phyloP scores from a whole-genome alignment of 2,888 invertebrate species.

The Cordilura impudica region DNA sequence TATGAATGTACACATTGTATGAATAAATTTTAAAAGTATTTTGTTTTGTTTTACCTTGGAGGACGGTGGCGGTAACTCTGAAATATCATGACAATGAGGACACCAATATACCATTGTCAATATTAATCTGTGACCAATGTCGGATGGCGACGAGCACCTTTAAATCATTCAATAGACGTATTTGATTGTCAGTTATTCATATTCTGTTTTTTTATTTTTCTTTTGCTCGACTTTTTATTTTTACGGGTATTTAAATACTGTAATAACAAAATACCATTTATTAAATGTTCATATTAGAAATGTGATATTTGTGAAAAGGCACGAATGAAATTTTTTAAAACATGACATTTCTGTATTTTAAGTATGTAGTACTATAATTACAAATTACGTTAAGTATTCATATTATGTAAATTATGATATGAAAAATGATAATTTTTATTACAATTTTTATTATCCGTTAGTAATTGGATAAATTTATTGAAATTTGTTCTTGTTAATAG shows the following conservation, averaged over 20 bases:
- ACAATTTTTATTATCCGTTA: background rate
- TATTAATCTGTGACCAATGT: slow-evolving; percentile 49
- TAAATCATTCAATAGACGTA: slow-evolving; percentile 48
- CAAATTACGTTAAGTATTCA: too few species aligned
- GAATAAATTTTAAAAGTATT: slow-evolving; percentile 3
- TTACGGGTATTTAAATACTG: slow-evolving; percentile 16
- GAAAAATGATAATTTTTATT: background rate
- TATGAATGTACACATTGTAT: slow-evolving; percentile 12
- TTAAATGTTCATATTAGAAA: slow-evolving; percentile 20
- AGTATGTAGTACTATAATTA: too few species aligned
- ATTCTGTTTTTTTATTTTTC: background rate
- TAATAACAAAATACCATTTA: slow-evolving; percentile 35
- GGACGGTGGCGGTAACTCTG: slow-evolving; percentile 70
- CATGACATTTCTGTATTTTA: too few species aligned
- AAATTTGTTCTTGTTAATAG: slow-evolving; percentile 14
- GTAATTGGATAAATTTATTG: slow-evolving; percentile 3
- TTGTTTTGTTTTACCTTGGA: slow-evolving; percentile 69
- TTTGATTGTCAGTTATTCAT: slow-evolving; percentile 46
- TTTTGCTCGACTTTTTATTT: background rate
- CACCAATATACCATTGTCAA: slow-evolving; percentile 70
- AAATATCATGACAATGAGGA: slow-evolving; percentile 74
- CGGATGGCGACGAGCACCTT: slow-evolving; percentile 29
- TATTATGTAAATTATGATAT: slow-evolving; percentile 3
- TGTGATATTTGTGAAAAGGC: background rate
- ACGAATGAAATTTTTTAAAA: background rate